A percentile compares a stretch with the other conserved stretches of the same genome.
Evolutionary conservation across 1,140 invertebrate species (phyloP).

Genomic region (Panulirus ornatus): DNA sequence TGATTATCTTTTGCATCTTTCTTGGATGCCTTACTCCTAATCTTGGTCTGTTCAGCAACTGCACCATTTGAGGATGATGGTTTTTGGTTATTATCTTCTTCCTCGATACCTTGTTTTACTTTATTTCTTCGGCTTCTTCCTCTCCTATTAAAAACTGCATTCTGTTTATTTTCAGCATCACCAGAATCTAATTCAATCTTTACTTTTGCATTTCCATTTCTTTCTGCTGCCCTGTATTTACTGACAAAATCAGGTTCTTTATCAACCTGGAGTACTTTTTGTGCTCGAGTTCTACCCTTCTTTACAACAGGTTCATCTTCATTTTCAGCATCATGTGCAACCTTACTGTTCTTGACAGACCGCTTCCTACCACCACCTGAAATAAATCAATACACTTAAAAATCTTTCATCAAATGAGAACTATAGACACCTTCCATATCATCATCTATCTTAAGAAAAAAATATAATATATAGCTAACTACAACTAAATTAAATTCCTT

Average conservation of each 20-base stretch:
- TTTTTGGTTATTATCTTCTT: not conserved
- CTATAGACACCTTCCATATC: too few relatives aligned
- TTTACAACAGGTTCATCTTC: slow-evolving; percentile 26
- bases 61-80: not conserved
- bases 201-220: not conserved
- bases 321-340: not conserved
- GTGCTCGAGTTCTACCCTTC: not conserved
- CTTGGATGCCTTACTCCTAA: not conserved
- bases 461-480: too few relatives aligned
- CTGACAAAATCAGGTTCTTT: too few relatives aligned
- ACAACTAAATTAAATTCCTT: too few relatives aligned
- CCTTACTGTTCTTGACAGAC: not conserved
- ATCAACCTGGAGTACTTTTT: not conserved
- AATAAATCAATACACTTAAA: not conserved
- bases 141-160: not conserved
- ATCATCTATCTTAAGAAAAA: too few relatives aligned
- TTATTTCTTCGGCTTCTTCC: not conserved
- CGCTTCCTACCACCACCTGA: not conserved
- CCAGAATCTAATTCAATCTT: not conserved
- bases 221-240: not conserved
- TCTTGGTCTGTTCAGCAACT: not conserved
- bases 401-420: not conserved
- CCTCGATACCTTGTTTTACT: not conserved
- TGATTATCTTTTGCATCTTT: not conserved
- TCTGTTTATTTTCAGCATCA: not conserved